Conservation (phyloP, 2,113 vertebrate species). For the Carassius carassius region DNA sequence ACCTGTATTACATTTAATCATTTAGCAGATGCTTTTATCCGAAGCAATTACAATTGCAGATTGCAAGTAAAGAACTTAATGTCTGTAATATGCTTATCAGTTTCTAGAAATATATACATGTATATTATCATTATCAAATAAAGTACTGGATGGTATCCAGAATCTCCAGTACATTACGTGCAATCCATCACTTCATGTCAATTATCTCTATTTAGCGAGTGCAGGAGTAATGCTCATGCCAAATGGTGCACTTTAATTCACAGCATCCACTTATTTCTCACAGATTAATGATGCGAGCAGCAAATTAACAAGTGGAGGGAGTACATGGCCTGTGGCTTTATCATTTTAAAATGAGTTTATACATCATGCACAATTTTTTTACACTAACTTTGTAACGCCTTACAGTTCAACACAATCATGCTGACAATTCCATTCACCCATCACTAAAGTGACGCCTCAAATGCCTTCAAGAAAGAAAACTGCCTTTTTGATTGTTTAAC, state of each 20-base stretch:
- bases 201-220: conserved; percentile 28
- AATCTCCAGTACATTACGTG: not conserved
- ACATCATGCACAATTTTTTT: not conserved
- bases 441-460: conserved; percentile 25
- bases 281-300: conserved; percentile 29
- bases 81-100: not conserved
- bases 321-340: conserved; percentile 13
- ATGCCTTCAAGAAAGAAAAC: conserved; percentile 15
- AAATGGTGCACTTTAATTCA: conserved; percentile 31
- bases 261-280: conserved; percentile 19
- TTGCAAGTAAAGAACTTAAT: not conserved
- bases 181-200: conserved; percentile 30
- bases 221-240: conserved; percentile 29
- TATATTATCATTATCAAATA: not conserved
- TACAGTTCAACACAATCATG: not conserved
- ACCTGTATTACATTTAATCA: not conserved
- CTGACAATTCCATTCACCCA: not conserved
- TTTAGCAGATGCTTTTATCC: no score
- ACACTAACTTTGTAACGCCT: not conserved
- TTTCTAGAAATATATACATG: not conserved
- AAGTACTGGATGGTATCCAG: not conserved
- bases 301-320: conserved; percentile 24
- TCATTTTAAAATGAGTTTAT: conserved; percentile 14
- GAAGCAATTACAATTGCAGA: not conserved
- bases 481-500: conserved; percentile 27